Conservation (phyloP, 2,113 vertebrate species). For the Dolichallabes microphthalmus region DNA sequence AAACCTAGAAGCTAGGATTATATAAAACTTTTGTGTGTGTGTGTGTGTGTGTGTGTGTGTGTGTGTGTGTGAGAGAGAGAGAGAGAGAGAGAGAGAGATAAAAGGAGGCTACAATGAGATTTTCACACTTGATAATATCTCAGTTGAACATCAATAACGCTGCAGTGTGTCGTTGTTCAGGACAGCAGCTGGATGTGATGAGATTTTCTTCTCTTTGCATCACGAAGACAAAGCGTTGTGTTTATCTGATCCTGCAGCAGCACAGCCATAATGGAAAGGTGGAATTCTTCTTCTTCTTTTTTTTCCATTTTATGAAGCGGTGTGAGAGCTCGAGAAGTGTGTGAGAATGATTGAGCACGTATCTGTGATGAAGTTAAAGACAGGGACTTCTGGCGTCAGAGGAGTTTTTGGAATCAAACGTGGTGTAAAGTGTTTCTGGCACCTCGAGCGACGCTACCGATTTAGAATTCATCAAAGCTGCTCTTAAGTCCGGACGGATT, state of each 20-base stretch:
- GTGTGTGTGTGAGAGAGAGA: neutral
- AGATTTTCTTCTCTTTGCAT: constrained; percentile 19
- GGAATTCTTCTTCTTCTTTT: neutral
- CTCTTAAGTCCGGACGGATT: constrained; percentile 24
- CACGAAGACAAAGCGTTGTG: constrained; percentile 29
- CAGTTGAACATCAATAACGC: constrained; percentile 23
- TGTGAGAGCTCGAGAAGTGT: neutral
- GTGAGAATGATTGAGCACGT: neutral
- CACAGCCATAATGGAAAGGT: constrained; percentile 13
- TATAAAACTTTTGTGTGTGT: neutral
- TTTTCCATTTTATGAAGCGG: neutral
- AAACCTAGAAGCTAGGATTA: neutral
- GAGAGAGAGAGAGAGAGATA: neutral
- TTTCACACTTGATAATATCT: constrained; percentile 14
- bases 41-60: neutral
- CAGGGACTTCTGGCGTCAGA: constrained; percentile 7
- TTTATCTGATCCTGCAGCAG: constrained; percentile 30
- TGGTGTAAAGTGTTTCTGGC: constrained; percentile 52
- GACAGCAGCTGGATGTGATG: neutral
- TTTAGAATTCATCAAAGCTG: constrained; percentile 51
- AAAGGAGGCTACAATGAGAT: neutral
- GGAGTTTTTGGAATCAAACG: constrained; percentile 33
- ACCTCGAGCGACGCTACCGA: constrained; percentile 33
- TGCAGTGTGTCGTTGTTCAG: neutral
- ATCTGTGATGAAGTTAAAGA: constrained; percentile 20